phyloP scores from a whole-genome alignment of 2,113 vertebrate species.

The Colossoma macropomum region DNA sequence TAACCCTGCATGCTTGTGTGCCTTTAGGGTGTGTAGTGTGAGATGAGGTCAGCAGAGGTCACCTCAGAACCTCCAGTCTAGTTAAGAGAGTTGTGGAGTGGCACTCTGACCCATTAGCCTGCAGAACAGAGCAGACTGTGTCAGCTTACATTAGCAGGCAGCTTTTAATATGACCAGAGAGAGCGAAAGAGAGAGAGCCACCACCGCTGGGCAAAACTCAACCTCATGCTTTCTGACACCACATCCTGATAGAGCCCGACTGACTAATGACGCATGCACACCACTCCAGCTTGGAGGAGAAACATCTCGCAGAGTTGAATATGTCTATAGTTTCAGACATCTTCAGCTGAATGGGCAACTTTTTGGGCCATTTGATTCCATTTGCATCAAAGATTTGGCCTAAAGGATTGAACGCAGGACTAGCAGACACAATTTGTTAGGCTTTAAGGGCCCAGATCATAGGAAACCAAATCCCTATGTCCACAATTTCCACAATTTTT shows the following conservation, averaged over 20 bases:
- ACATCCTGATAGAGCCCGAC: background rate
- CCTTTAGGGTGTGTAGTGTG: background rate
- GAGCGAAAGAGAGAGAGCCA: background rate
- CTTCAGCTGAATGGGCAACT: background rate
- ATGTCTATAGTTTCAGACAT: background rate
- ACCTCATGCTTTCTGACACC: constrained; percentile 8
- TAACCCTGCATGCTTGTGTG: background rate
- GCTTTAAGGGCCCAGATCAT: no score
- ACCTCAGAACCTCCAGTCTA: background rate
- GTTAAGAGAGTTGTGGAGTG: background rate
- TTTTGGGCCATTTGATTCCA: background rate
- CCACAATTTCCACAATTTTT: no score
- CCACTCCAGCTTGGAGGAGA: background rate
- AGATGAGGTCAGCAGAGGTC: background rate
- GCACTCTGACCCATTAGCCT: constrained; percentile 10
- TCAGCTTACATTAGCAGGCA: constrained; percentile 7
- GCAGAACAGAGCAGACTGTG: background rate
- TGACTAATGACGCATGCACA: background rate
- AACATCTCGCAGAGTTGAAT: background rate
- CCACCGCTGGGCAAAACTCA: background rate
- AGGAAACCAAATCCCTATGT: no score
- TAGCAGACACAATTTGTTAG: no score
- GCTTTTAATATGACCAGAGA: constrained; percentile 21
- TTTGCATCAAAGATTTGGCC: background rate
- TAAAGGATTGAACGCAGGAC: background rate